phyloP scores from a whole-genome alignment of 2,888 invertebrate species.

The Leucozona laternaria region DNA sequence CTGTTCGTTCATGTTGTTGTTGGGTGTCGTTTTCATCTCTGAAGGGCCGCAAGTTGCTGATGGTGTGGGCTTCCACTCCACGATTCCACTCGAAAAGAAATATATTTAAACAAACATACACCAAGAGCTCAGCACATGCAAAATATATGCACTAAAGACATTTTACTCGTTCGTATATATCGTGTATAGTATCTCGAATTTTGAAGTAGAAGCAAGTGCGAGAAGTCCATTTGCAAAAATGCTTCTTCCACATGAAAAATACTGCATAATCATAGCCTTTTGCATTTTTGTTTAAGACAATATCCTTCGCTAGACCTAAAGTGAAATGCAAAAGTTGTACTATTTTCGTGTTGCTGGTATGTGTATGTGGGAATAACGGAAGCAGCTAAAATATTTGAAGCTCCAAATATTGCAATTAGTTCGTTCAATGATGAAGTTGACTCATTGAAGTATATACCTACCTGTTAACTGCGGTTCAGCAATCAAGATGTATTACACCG shows the following conservation, averaged over 20 bases:
- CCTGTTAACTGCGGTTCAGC: neutral
- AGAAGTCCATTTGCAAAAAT: conserved; percentile 46
- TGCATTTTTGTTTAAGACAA: conserved; percentile 60
- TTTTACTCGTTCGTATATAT: conserved; percentile 34
- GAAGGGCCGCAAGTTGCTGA: conserved; percentile 10
- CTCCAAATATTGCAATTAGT: conserved; percentile 4
- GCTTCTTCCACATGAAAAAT: conserved; percentile 57
- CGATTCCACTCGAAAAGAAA: conserved; percentile 15
- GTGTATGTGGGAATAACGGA: neutral
- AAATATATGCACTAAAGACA: conserved; percentile 26
- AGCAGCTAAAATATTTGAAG: neutral
- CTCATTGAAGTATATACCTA: neutral
- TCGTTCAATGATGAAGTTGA: neutral
- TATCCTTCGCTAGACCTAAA: conserved; percentile 61
- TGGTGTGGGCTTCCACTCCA: conserved; percentile 19
- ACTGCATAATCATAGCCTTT: conserved; percentile 71
- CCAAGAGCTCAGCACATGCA: conserved; percentile 11
- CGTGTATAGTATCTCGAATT: conserved; percentile 6
- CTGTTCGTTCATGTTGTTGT: conserved; percentile 56
- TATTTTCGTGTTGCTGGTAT: neutral
- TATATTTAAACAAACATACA: neutral
- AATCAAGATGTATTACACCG: neutral
- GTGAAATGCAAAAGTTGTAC: conserved; percentile 4
- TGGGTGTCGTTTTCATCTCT: conserved; percentile 37
- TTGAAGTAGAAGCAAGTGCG: conserved; percentile 23